phyloP scores from a whole-genome alignment of 2,888 invertebrate genomes.

The Polydrusus pterygomalis region DNA sequence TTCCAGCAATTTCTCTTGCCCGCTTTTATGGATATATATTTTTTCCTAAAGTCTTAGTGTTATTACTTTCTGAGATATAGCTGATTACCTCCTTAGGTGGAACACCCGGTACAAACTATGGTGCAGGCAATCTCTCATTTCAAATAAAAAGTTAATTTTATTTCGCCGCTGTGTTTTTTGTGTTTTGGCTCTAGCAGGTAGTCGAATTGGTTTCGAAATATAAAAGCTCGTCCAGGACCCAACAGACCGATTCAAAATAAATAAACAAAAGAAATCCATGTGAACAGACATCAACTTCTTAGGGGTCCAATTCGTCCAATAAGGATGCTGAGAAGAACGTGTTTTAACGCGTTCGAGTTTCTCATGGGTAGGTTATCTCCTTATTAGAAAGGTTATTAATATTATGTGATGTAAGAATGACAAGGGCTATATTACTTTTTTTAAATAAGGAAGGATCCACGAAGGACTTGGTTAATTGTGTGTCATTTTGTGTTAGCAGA shows the following conservation, averaged over 20 bases:
- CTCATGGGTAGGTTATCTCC: constrained; percentile 24
- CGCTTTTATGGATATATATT: no score
- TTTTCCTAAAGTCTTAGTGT: no score
- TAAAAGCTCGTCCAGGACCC: constrained; percentile 32
- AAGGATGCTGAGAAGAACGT: constrained; percentile 40
- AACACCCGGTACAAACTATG: constrained; percentile 15
- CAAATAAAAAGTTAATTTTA: constrained; percentile 41
- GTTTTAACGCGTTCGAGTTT: constrained; percentile 47
- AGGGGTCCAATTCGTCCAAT: constrained; percentile 38
- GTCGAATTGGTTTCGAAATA: constrained; percentile 35
- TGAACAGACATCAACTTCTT: constrained; percentile 39
- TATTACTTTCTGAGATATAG: no score
- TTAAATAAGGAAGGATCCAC: no score
- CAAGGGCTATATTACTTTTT: no score
- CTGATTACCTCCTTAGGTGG: no score
- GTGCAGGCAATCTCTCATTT: constrained; percentile 22
- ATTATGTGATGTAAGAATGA: constrained; percentile 3
- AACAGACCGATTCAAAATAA: constrained; percentile 48
- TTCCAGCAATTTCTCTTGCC: no score
- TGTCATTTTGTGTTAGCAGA: no score
- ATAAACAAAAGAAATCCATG: constrained; percentile 47
- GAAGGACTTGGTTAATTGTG: no score
- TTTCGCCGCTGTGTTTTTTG: constrained; percentile 10
- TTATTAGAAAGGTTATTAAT: constrained; percentile 13
- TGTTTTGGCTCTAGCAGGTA: constrained; percentile 47